phyloP scores from a whole-genome alignment of 2,888 invertebrate genomes.

The Euzophera pinguis region DNA sequence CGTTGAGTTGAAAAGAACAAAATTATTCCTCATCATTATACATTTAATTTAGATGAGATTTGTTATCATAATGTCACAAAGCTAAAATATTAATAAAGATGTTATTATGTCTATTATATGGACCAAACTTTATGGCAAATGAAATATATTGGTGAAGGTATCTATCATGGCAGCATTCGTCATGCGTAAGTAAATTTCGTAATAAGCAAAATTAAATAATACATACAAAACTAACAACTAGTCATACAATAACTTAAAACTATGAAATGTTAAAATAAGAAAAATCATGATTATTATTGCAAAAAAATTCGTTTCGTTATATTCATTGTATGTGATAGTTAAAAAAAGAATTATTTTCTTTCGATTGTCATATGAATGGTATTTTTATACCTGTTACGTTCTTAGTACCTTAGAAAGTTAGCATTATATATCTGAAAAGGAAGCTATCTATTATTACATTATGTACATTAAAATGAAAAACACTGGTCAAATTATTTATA shows the following conservation, averaged over 20 bases:
- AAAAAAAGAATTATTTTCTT: background rate
- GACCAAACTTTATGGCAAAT: slow-evolving; percentile 38
- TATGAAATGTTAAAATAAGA: slow-evolving; percentile 16
- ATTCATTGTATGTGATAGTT: slow-evolving; percentile 20
- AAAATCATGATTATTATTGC: slow-evolving; percentile 15
- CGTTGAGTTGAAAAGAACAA: slow-evolving; percentile 32
- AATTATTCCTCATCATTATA: slow-evolving; percentile 15
- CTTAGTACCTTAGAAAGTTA: slow-evolving; percentile 3
- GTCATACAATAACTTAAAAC: slow-evolving; percentile 20
- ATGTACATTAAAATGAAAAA: slow-evolving; percentile 10
- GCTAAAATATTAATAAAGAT: slow-evolving; percentile 26
- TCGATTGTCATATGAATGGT: background rate
- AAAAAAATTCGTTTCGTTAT: slow-evolving; percentile 24
- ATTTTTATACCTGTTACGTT: slow-evolving; percentile 6
- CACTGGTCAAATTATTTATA: slow-evolving; percentile 5
- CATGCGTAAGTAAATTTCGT: slow-evolving; percentile 21
- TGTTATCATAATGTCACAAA: slow-evolving; percentile 18
- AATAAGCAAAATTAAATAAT: slow-evolving; percentile 19
- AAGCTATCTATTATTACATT: slow-evolving; percentile 11
- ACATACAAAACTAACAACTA: slow-evolving; percentile 17
- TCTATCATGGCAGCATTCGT: slow-evolving; percentile 24
- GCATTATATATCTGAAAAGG: slow-evolving; percentile 5
- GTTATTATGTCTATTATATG: slow-evolving; percentile 38
- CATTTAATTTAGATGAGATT: slow-evolving; percentile 14
- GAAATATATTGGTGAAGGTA: slow-evolving; percentile 28